phyloP scores from a whole-genome alignment of 2,113 vertebrate genomes.

The Melospiza melodia region DNA sequence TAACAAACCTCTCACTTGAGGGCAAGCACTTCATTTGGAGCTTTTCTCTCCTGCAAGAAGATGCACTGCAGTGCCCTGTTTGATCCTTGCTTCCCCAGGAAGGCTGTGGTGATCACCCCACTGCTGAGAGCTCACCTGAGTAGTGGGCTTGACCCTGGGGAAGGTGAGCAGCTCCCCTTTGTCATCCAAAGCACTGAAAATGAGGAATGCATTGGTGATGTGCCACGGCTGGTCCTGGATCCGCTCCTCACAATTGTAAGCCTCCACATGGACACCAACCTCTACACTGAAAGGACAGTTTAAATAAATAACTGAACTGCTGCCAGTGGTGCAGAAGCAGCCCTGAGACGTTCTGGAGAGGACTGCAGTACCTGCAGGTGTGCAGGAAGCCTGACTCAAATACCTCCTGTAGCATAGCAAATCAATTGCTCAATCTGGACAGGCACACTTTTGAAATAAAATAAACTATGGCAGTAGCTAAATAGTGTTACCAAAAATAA shows the following conservation, averaged over 20 bases:
- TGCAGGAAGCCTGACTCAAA: neutral
- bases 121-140: slow-evolving; percentile 66
- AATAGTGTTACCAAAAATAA: neutral
- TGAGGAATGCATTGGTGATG: slow-evolving; percentile 82
- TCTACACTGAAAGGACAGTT: slow-evolving; percentile 67
- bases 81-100: neutral
- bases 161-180: slow-evolving; percentile 58
- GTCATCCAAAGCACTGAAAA: slow-evolving; percentile 67
- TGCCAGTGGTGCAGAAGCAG: neutral
- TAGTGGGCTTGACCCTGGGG: slow-evolving; percentile 68
- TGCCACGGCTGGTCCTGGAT: slow-evolving; percentile 66
- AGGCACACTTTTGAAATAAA: neutral
- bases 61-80: neutral
- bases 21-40: neutral
- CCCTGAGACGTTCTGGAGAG: neutral
- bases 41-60: neutral
- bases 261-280: slow-evolving; percentile 82
- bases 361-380: neutral
- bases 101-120: neutral
- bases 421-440: neutral
- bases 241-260: slow-evolving; percentile 80
- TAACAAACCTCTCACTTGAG: neutral
- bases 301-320: neutral
- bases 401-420: neutral
- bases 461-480: neutral